These are phyloP conservation scores for Apis florea DNA, from an alignment of 1,140 invertebrate species.

Conservation along the genomic window DNA sequence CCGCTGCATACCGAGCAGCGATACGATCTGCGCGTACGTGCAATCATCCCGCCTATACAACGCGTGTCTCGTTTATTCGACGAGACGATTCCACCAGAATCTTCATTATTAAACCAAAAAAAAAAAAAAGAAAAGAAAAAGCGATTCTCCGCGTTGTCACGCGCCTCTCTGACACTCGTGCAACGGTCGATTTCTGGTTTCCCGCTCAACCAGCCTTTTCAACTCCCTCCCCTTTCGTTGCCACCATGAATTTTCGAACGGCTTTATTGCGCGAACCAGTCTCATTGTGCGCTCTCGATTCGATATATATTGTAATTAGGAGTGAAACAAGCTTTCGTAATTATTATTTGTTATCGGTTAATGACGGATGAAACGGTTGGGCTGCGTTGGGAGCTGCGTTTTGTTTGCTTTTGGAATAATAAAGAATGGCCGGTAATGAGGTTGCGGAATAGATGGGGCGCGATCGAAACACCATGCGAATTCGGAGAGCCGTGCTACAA, in stretches of 20 bases:
- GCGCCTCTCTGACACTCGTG: no score
- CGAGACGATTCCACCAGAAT: not conserved
- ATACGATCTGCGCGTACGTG: conserved; percentile 25
- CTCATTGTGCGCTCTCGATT: not conserved
- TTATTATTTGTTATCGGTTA: not conserved
- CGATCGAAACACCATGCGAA: no score
- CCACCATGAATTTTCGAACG: no score
- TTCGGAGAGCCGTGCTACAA: not conserved
- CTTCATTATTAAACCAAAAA: conserved; percentile 7
- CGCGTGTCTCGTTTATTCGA: not conserved
- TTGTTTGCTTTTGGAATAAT: not conserved
- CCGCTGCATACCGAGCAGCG: not conserved
- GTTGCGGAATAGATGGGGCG: no score
- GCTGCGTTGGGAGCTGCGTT: no score
- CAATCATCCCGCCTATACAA: conserved; percentile 16
- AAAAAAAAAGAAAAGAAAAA: no score
- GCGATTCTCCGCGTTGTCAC: no score
- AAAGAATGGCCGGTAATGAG: no score
- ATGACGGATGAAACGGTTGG: not conserved
- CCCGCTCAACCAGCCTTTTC: not conserved
- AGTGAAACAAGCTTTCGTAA: not conserved
- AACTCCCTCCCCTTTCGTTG: not conserved
- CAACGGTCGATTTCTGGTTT: not conserved
- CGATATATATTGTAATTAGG: not conserved
- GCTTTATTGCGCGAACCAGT: not conserved